Base-by-base conservation (phyloP, 2,113 vertebrate genomes). In the Pelusios castaneus region DNA sequence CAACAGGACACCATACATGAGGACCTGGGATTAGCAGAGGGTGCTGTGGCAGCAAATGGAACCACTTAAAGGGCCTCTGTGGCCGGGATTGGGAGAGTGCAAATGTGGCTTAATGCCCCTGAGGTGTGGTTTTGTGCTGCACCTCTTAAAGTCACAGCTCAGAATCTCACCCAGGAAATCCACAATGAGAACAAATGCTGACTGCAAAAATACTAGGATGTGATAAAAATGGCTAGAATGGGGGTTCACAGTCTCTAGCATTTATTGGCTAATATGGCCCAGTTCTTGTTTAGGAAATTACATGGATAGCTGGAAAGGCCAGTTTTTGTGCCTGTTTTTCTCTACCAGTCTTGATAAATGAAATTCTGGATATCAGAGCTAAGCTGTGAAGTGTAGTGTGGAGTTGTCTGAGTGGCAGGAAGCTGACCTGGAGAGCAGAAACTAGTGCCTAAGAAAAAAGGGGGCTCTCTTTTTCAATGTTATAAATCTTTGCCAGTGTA, bases 401-500 rank as follows among this genome's bases (percentile, higher is more conserved):
- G 79, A 93, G 38, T 89, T 80, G 19, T 38, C 75, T 91, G 75
- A 63, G 56, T 89, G 38, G 80, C 83, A 89, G 88, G 88, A 92
- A 88, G 80, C 38, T 95, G 92, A 41, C 94, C 89, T 92, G 70
- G 79, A 55, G 76, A 89, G 91, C 79, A 91, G 90, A 90, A 95
- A 93, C 82, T 75, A 52, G 51, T 55, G 43, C 45, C 84, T 94
- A 52, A 43, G 87, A 47, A 95, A 86, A 82, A 85, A 87, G 34
- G 70, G 38, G 3, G 22, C 22, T 43, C 77, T 89, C 85, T 54
- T 88, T 91, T 55, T 17, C 77, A 60, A 5, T 58, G 27, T 83
- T 73, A 95, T 85, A 43, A 92, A 89, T 95, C 87, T 91, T 97
- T 96, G 83, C 89, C 6, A 87, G 67, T 91, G 56, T 25, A 60